These are phyloP conservation scores for Agrotis clavis DNA, from an alignment of 2,888 invertebrate genomes.

Conservation along the genomic window DNA sequence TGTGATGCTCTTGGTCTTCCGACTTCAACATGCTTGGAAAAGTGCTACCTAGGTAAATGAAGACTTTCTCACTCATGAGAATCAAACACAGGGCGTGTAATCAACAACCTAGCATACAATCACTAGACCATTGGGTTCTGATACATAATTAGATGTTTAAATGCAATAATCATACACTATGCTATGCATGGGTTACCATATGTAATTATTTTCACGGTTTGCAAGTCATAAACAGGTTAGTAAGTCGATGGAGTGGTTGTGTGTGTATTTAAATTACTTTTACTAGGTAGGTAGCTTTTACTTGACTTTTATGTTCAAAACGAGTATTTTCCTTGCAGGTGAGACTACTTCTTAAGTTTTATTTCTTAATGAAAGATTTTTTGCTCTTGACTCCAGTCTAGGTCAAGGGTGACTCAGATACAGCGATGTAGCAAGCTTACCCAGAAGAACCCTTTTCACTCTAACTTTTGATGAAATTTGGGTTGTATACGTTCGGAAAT, in stretches of 20 bases:
- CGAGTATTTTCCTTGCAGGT: no score
- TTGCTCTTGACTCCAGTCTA: no score
- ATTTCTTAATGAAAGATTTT: no score
- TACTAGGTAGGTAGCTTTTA: conserved; percentile 24
- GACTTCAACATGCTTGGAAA: no score
- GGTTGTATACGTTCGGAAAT: no score
- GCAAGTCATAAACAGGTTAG: conserved; percentile 42
- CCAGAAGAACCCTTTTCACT: no score
- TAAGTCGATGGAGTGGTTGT: conserved; percentile 29
- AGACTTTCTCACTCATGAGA: conserved; percentile 16
- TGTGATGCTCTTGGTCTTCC: no score
- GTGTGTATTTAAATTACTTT: conserved; percentile 43
- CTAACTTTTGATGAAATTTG: no score
- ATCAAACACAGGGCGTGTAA: background rate
- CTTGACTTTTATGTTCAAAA: background rate
- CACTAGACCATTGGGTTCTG: conserved; percentile 17
- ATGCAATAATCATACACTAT: conserved; percentile 40
- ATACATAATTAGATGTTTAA: conserved; percentile 42
- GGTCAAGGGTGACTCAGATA: no score
- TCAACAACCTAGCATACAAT: conserved; percentile 10
- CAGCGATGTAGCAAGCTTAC: no score
- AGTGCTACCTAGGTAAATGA: background rate
- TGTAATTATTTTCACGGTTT: conserved; percentile 53
- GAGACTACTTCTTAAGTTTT: no score
- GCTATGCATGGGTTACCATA: conserved; percentile 46